phyloP scores from a whole-genome alignment of 1,140 invertebrate genomes.

The Trichonephila clavipes region DNA sequence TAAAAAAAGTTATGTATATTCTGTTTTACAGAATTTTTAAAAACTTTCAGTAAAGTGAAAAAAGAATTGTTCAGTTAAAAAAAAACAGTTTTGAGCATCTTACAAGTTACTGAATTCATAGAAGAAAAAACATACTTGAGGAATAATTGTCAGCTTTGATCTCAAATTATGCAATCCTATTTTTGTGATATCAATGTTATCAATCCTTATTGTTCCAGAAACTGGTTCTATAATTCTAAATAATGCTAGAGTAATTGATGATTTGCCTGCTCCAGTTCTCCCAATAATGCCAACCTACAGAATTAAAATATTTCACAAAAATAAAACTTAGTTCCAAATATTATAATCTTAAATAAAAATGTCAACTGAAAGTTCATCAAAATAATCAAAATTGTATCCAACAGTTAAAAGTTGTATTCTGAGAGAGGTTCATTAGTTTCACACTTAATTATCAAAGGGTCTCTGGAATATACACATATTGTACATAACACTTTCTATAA shows the following conservation, averaged over 20 bases:
- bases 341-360: no score
- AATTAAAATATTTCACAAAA: background rate
- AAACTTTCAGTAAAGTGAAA: background rate
- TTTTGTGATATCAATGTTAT: conserved; percentile 92
- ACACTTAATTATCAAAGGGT: no score
- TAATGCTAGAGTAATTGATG: conserved; percentile 89
- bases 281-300: conserved; percentile 85
- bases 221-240: conserved; percentile 92
- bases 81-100: background rate
- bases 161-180: conserved; percentile 94
- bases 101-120: background rate
- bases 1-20: background rate
- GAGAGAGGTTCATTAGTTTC: no score
- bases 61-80: background rate
- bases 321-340: background rate
- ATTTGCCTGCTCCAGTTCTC: conserved; percentile 92
- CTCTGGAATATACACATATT: no score
- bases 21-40: background rate
- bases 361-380: no score
- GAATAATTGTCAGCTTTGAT: conserved; percentile 93
- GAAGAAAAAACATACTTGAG: conserved; percentile 83
- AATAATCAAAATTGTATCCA: no score
- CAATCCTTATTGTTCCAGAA: conserved; percentile 85
- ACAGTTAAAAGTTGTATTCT: no score
- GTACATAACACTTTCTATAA: no score